phyloP scores from a whole-genome alignment of 2,888 invertebrate genomes.

The Spialia ferax region DNA sequence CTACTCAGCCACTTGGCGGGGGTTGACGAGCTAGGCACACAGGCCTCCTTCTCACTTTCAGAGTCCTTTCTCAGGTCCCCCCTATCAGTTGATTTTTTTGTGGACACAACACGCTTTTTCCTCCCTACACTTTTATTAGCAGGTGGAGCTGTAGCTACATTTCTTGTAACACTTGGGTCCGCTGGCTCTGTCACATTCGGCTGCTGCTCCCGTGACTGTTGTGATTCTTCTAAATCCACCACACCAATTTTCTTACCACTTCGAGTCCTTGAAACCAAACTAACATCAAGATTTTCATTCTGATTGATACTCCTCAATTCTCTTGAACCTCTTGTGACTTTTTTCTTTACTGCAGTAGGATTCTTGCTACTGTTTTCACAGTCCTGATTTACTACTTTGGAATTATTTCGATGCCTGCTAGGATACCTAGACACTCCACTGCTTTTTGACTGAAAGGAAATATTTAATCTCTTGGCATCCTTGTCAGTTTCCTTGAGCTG shows the following conservation, averaged over 20 bases:
- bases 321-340: conserved; percentile 53
- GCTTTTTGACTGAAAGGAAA: conserved; percentile 65
- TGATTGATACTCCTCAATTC: conserved; percentile 60
- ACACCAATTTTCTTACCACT: conserved; percentile 68
- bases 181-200: conserved; percentile 65
- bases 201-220: conserved; percentile 34
- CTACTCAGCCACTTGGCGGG: conserved; percentile 43
- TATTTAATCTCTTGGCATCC: conserved; percentile 54
- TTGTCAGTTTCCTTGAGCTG: conserved; percentile 47
- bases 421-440: conserved; percentile 71
- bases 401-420: conserved; percentile 60
- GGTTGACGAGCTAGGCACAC: conserved; percentile 2
- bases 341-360: conserved; percentile 49
- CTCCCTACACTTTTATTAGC: conserved; percentile 39
- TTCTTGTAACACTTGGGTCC: conserved; percentile 67
- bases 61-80: conserved; percentile 39
- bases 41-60: conserved; percentile 39
- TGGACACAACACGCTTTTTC: conserved; percentile 51
- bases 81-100: conserved; percentile 23
- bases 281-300: conserved; percentile 66
- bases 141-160: conserved; percentile 61
- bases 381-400: conserved; percentile 41
- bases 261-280: conserved; percentile 62
- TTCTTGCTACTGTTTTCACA: conserved; percentile 45
- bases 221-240: conserved; percentile 64